These are phyloP conservation scores for Pangasius sanitwongsei DNA, from an alignment of 2,797 vertebrate genomes.

Conservation along the genomic window DNA sequence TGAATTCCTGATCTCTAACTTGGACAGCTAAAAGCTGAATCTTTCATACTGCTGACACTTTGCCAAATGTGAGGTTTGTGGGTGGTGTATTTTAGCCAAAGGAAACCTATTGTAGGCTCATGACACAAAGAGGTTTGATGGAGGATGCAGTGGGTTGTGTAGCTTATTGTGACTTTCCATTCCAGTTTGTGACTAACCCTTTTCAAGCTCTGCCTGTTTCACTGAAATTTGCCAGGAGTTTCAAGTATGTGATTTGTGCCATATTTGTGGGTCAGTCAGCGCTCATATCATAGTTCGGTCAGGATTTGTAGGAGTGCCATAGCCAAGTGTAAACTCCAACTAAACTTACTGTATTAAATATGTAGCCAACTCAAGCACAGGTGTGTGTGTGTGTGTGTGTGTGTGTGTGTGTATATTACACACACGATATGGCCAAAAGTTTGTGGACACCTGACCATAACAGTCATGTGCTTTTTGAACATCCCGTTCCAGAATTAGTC, in stretches of 20 bases:
- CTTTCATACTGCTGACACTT: neutral
- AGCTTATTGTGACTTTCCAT: conserved; percentile 21
- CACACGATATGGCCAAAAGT: no score
- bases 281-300: neutral
- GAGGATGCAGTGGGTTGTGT: conserved; percentile 9
- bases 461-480: no score
- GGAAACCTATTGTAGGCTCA: conserved; percentile 6
- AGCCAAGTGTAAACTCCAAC: neutral
- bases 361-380: neutral
- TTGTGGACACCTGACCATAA: no score
- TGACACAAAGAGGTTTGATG: neutral
- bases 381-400: no score
- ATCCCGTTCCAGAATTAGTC: no score
- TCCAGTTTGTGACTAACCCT: neutral
- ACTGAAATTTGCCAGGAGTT: neutral
- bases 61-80: conserved; percentile 24
- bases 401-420: no score
- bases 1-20: neutral
- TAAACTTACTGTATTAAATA: neutral
- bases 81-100: conserved; percentile 5
- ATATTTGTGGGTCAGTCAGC: neutral
- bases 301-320: neutral
- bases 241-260: neutral
- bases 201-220: neutral
- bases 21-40: conserved; percentile 11